phyloP scores from a whole-genome alignment of 2,113 vertebrate genomes.

The Verasper variegatus region DNA sequence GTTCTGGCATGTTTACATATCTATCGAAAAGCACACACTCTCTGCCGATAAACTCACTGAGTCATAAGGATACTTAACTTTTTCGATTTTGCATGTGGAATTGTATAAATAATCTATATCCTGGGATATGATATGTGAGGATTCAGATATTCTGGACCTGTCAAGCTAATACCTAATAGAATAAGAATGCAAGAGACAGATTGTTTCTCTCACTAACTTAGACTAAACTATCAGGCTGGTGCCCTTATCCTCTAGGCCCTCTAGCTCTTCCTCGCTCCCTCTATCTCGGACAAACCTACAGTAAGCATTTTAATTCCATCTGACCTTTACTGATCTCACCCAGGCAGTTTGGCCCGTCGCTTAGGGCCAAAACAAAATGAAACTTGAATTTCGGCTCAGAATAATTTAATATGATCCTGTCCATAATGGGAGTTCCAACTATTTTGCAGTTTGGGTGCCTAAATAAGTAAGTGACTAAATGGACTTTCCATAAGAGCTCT shows the following conservation, averaged over 20 bases:
- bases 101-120: slow-evolving; percentile 31
- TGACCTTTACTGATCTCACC: slow-evolving; percentile 76
- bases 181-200: slow-evolving; percentile 29
- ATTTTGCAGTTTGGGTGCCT: slow-evolving; percentile 43
- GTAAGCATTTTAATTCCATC: slow-evolving; percentile 52
- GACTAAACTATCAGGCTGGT: slow-evolving; percentile 61
- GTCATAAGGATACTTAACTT: slow-evolving; percentile 20
- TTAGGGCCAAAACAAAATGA: slow-evolving; percentile 77
- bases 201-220: slow-evolving; percentile 47
- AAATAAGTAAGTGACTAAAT: slow-evolving; percentile 29
- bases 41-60: slow-evolving; percentile 48
- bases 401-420: slow-evolving; percentile 70
- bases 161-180: slow-evolving; percentile 25
- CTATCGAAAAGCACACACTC: slow-evolving; percentile 15
- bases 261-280: slow-evolving; percentile 29
- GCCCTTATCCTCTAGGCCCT: slow-evolving; percentile 67
- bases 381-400: slow-evolving; percentile 73
- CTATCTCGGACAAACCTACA: slow-evolving; percentile 67
- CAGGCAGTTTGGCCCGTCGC: slow-evolving; percentile 66
- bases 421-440: slow-evolving; percentile 31
- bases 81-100: slow-evolving; percentile 17
- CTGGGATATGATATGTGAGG: slow-evolving; percentile 38
- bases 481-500: slow-evolving; percentile 40
- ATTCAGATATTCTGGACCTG: slow-evolving; percentile 36
- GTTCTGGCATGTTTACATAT: slow-evolving; percentile 26